Base-by-base conservation (phyloP, 2,113 vertebrate genomes). In the Phrynocephalus versicolor region DNA sequence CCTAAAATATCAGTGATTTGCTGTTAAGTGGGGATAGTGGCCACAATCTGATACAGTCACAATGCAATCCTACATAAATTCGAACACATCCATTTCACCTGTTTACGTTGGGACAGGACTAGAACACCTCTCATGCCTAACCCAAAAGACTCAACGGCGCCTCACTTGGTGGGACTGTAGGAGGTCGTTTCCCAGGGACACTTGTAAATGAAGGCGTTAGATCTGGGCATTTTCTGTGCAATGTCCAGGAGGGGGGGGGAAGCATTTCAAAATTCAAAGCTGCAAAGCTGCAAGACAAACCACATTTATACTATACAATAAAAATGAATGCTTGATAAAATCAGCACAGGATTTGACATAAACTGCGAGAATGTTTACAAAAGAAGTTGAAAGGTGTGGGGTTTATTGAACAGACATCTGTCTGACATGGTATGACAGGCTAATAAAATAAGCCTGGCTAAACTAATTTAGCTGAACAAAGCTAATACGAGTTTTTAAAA, bases 401-500 rank as follows among this genome's bases (percentile, higher is more conserved):
- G 73, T 80, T 85, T 73, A 85, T 73, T 80, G 84, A 80, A 80
- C 80, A 73, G 77, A 65, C 58, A 80, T 72, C 69, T 85, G 77
- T 72, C 77, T 85, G 30, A 37, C 37, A 35, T 73, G 69, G 57
- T 64, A 85, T 73, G 58, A 80, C 69, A 74, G 58, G 30, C 84
- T 73, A 80, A 73, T 80, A 73, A 85, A 73, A 85, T 27, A 51
- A 69, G 57, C 37, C 33, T 80, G 57, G 69, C 77, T 85, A 73
- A 80, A 80, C n/a, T 80, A 73, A 80, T 80, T 85, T 89, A 84
- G 87, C 84, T 78, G n/a, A 88, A 18, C 9, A 65, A 2, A 82
- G 51, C 12, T 15, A 6, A 85, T 57, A 39, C 37, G 0, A 2
- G n/a, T 64, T 83, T 88, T 89, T 57, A 69, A 1, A 9, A 12